Evolutionary conservation across 1,140 invertebrate species (phyloP), one percentile per base, ranked within the genome.

Genomic region (Bombus affinis): DNA sequence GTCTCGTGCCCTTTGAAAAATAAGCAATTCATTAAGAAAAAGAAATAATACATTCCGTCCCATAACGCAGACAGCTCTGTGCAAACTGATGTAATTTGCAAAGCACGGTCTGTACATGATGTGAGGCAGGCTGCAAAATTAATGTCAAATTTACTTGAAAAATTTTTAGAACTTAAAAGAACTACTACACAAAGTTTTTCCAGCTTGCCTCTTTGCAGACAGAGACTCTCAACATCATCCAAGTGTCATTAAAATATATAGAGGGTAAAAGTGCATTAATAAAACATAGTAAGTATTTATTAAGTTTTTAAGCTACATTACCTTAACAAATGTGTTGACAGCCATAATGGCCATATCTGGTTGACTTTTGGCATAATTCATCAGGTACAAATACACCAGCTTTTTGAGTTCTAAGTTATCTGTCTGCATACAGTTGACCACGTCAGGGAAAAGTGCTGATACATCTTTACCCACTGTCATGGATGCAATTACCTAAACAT

Each of bases 271-370:
- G 94, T 94, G 94, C 94, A 92, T 91, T 88, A 90, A 93, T 91
- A 93, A 90, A 93, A 92, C 25, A 88, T 89, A 83, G 78, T 92
- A 79, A 85, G 65, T 88, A 42, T 81, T 86, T 53, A 42, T 83
- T 77, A 57, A 86, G 86, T 80, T 86, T 92, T 87, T 90, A 91
- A 91, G 88, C 86, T 92, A 93, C 92, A 90, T 94, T 96, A 99
- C 98, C 97, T 99, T 99, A 73, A 99, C 99, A 96, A 99, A 99
- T 39, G 99, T 99, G 96, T 99, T 99, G 53, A 99, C 99, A 62
- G 99, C 99, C 99, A 99, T 99, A 83, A 99, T 99, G 77, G 99
- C 99, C 98, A 99, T 99, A 94, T 99, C 99, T 18, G 99, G 99
- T 95, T 99, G 99, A 90, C 98, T 99, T 95, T 99, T 99, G 76